Evolutionary conservation across 2,113 vertebrate species (phyloP).

Genomic region (Pomatostomus ruficeps): DNA sequence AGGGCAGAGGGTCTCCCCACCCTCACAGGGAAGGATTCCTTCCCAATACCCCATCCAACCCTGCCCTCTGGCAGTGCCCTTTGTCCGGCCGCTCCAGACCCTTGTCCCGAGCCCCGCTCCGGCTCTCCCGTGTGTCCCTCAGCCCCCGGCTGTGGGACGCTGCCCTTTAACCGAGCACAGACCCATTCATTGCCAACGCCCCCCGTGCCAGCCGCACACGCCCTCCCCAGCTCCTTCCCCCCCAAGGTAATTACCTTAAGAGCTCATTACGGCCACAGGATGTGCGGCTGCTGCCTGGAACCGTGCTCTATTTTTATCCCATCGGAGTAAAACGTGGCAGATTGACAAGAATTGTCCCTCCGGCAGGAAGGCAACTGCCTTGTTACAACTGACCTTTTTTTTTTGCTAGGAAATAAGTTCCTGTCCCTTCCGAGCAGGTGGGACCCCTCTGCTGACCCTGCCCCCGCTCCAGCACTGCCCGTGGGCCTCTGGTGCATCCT

Average conservation of each 20-base stretch:
- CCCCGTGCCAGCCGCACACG: background rate
- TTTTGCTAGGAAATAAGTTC: too few species aligned
- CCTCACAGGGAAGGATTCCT: too few species aligned
- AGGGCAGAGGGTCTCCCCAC: background rate
- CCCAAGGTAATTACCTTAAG: slow-evolving; percentile 42
- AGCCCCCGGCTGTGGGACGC: accelerated
- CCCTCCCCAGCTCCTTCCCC: background rate
- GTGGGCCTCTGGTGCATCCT: accelerated
- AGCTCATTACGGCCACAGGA: background rate
- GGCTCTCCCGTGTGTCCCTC: background rate
- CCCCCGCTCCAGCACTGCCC: accelerated
- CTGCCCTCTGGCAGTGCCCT: background rate
- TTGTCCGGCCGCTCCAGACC: background rate
- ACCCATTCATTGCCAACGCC: background rate
- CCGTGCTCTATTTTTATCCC: slow-evolving; percentile 13
- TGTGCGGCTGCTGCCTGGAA: slow-evolving; percentile 38
- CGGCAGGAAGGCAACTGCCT: background rate
- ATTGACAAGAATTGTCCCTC: background rate
- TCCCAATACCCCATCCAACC: accelerated
- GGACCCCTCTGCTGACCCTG: accelerated
- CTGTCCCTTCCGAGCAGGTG: background rate
- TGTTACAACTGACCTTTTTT: too few species aligned
- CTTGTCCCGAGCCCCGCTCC: background rate
- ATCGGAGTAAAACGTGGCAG: background rate
- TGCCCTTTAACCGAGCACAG: accelerated